Evolutionary conservation across 2,113 vertebrate species (phyloP).

Genomic region (Malurus alboscapulatus): DNA sequence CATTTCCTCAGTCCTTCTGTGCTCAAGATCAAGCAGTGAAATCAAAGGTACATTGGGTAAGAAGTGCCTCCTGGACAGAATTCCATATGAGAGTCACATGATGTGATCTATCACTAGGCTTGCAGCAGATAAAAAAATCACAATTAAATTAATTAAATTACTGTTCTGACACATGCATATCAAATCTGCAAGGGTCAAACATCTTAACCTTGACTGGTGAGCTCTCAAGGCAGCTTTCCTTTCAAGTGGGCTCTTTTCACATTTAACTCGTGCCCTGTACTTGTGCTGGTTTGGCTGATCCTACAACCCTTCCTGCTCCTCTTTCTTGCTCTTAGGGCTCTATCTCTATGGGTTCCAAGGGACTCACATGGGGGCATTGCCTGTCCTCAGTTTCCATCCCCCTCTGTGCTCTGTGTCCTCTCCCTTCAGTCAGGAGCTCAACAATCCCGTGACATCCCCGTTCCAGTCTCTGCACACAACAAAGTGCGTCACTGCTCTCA

Average conservation of each 20-base stretch:
- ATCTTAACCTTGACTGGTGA: background rate
- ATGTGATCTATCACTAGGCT: background rate
- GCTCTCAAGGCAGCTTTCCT: background rate
- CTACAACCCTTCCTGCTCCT: background rate
- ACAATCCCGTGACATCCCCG: background rate
- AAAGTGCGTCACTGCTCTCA: background rate
- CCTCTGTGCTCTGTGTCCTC: background rate
- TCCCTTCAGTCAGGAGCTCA: background rate
- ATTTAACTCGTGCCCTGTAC: background rate
- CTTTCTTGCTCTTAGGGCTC: too few relatives aligned
- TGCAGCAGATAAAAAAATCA: background rate
- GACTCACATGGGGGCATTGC: too few relatives aligned
- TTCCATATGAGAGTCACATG: background rate
- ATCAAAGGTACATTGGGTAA: background rate
- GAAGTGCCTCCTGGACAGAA: background rate
- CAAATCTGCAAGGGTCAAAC: background rate
- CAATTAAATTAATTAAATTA: background rate
- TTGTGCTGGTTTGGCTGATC: background rate
- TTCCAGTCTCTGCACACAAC: accelerated
- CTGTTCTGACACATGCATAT: background rate
- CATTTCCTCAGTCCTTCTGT: background rate
- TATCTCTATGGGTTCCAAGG: background rate
- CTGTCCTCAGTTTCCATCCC: background rate
- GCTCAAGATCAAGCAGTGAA: background rate
- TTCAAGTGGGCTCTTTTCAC: background rate